Percentiles rank a stretch among this genome's conserved stretches.
Conservation (phyloP, 2,797 vertebrate species). For the Prionace glauca region DNA sequence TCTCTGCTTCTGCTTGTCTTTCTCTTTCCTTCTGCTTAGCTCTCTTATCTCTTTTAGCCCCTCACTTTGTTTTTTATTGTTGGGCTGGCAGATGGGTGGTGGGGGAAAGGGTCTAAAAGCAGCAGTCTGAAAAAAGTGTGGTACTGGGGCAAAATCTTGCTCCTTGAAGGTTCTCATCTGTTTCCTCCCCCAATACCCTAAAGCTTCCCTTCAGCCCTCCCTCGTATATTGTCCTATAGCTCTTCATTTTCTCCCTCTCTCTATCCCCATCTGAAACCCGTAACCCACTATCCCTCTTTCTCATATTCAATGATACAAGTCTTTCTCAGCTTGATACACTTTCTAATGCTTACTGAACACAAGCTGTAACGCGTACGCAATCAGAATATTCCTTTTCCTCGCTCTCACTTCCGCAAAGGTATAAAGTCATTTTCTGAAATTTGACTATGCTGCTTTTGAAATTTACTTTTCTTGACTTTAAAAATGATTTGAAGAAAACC, state of each 20-base stretch:
- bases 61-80: not conserved
- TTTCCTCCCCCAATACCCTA: not conserved
- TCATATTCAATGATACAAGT: not conserved
- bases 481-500: not conserved
- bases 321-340: not conserved
- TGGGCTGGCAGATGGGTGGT: not conserved
- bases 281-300: not conserved
- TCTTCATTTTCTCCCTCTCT: not conserved
- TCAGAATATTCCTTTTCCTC: not conserved
- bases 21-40: not conserved
- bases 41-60: not conserved
- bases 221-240: not conserved
- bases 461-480: not conserved
- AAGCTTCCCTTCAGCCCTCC: not conserved
- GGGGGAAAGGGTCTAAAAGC: not conserved
- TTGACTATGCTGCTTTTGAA: not conserved
- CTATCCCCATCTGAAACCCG: not conserved
- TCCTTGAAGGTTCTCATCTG: not conserved
- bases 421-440: not conserved
- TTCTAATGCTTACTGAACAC: not conserved
- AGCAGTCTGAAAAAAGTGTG: not conserved
- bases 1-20: not conserved
- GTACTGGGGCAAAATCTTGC: not conserved
- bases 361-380: not conserved
- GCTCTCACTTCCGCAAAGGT: no score